A percentile compares a stretch with the other conserved stretches of the same genome.
Evolutionary conservation across 1,140 invertebrate genomes (phyloP).

Genomic region (Tenebrio molitor): DNA sequence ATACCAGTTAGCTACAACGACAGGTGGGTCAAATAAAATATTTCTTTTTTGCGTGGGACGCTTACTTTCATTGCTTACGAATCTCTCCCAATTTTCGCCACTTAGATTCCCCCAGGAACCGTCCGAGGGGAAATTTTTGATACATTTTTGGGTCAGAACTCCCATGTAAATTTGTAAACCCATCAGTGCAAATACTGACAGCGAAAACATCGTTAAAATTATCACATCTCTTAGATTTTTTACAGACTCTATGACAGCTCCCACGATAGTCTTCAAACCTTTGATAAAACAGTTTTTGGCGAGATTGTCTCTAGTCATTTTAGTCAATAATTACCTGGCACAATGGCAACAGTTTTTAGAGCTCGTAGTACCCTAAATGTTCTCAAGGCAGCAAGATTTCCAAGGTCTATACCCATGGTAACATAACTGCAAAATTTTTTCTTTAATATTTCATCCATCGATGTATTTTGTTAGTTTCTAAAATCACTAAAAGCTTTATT

Average conservation of each 20-base stretch:
- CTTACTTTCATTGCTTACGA: constrained; percentile 86
- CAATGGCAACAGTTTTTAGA: constrained; percentile 99
- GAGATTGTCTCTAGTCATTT: background rate
- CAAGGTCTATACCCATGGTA: constrained; percentile 98
- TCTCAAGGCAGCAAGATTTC: constrained; percentile 97
- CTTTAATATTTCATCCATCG: constrained; percentile 9
- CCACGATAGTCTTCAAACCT: constrained; percentile 99
- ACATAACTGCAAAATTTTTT: constrained; percentile 87
- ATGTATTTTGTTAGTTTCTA: background rate
- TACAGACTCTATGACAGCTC: constrained; percentile 99
- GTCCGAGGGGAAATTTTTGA: constrained; percentile 87
- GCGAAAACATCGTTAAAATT: constrained; percentile 98
- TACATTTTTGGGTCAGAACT: constrained; percentile 96
- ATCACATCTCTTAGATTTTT: constrained; percentile 99
- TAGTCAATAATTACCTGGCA: constrained; percentile 84
- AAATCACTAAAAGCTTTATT: constrained; percentile 40
- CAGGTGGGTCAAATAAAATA: background rate
- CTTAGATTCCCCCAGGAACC: constrained; percentile 90
- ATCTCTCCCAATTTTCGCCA: constrained; percentile 85
- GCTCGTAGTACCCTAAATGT: constrained; percentile 99
- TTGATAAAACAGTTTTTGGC: background rate
- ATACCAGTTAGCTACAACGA: constrained; percentile 83
- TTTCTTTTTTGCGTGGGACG: constrained; percentile 50
- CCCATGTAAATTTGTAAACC: constrained; percentile 99
- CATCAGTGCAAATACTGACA: constrained; percentile 98